These are phyloP conservation scores for Nesometra sesokonis DNA, from an alignment of 35 echinoderm and acorn worm genomes.

Conservation along the genomic window DNA sequence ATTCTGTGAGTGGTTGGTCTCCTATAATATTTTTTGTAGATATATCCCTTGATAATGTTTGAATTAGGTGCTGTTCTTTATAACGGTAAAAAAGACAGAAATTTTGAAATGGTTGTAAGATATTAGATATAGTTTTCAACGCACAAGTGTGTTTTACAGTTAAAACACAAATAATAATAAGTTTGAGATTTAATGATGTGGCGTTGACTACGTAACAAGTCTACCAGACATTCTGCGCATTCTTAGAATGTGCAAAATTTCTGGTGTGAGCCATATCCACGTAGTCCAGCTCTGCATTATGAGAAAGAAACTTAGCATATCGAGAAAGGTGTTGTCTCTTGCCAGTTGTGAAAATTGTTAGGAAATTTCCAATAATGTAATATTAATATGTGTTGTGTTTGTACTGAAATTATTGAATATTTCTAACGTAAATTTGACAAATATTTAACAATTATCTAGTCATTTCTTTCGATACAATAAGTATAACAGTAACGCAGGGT, in stretches of 20 bases:
- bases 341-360: not conserved
- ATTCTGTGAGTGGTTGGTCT: too few species aligned
- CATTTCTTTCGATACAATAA: not conserved
- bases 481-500: not conserved
- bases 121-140: too few species aligned
- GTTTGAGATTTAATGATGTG: too few species aligned
- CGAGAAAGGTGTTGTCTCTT: too few species aligned
- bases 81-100: not conserved
- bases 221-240: too few species aligned
- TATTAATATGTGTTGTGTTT: not conserved
- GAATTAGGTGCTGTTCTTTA: not conserved
- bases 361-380: not conserved
- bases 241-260: too few species aligned
- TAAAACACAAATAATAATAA: too few species aligned
- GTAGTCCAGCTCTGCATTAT: too few species aligned
- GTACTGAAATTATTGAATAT: not conserved
- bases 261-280: too few species aligned
- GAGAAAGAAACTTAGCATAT: too few species aligned
- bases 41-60: not conserved
- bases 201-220: too few species aligned
- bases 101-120: not conserved
- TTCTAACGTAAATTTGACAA: not conserved
- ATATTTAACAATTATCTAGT: not conserved
- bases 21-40: not conserved
- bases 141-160: too few species aligned